These are phyloP conservation scores for Pleuronectes platessa DNA, from an alignment of 2,113 vertebrate genomes.

Conservation along the genomic window DNA sequence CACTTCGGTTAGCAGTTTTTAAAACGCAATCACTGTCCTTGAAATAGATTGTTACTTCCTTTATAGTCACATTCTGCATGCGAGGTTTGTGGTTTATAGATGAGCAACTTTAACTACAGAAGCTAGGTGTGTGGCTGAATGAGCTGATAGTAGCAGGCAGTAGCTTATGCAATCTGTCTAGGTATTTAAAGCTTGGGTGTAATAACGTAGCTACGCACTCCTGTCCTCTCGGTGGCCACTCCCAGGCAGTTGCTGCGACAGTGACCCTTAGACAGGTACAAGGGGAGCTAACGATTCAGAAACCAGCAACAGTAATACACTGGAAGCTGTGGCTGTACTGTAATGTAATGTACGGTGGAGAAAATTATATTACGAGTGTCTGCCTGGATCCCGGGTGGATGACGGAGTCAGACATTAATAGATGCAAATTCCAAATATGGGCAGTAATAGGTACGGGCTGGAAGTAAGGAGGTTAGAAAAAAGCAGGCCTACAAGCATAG, in stretches of 20 bases:
- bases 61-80: background rate
- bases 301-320: constrained; percentile 10
- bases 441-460: constrained; percentile 23
- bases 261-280: constrained; percentile 53
- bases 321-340: background rate
- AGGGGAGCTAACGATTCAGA: constrained; percentile 17
- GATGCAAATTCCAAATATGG: constrained; percentile 51
- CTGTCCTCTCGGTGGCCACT: constrained; percentile 36
- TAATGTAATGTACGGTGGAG: background rate
- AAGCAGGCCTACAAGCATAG: background rate
- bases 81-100: constrained; percentile 29
- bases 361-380: constrained; percentile 35
- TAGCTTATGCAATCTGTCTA: constrained; percentile 18
- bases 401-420: constrained; percentile 38
- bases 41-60: background rate
- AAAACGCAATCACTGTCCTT: background rate
- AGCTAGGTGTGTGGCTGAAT: constrained; percentile 9
- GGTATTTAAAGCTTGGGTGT: constrained; percentile 49
- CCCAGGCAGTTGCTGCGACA: constrained; percentile 47
- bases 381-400: constrained; percentile 39
- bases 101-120: constrained; percentile 1
- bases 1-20: background rate
- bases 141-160: background rate
- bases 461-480: constrained; percentile 15
- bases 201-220: constrained; percentile 29